phyloP scores from a whole-genome alignment of 2,888 invertebrate genomes.

The Caenorhabditis wallacei region DNA sequence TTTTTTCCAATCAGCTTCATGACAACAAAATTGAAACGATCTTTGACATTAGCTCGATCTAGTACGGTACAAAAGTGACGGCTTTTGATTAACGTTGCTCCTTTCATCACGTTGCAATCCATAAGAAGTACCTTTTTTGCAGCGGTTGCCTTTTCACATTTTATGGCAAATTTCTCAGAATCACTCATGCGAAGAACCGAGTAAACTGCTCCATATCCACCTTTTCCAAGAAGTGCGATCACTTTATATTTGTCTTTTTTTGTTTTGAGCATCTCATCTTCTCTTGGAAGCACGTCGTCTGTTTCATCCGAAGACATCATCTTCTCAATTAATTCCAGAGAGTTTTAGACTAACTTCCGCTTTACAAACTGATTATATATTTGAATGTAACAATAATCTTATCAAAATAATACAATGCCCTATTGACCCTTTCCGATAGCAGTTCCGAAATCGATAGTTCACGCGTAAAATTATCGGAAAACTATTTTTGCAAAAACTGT shows the following conservation, averaged over 20 bases:
- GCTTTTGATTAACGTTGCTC: slow-evolving; percentile 71
- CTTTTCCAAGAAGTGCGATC: slow-evolving; percentile 74
- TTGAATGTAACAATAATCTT: no score
- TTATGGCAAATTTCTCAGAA: slow-evolving; percentile 72
- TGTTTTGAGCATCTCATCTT: slow-evolving; percentile 67
- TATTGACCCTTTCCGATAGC: no score
- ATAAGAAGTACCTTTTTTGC: slow-evolving; percentile 74
- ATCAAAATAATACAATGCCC: no score
- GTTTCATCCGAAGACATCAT: slow-evolving; percentile 64
- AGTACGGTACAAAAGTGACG: slow-evolving; percentile 75
- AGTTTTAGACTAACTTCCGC: neutral
- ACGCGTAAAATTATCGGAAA: no score
- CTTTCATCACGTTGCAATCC: slow-evolving; percentile 77
- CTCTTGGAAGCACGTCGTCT: slow-evolving; percentile 67
- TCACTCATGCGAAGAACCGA: slow-evolving; percentile 70
- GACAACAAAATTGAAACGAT: slow-evolving; percentile 75
- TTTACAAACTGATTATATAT: slow-evolving; percentile 7
- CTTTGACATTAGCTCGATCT: slow-evolving; percentile 74
- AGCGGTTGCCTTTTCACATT: slow-evolving; percentile 72
- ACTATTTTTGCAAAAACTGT: no score
- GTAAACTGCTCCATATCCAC: slow-evolving; percentile 79
- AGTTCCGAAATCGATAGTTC: no score
- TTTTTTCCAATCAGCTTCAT: slow-evolving; percentile 79
- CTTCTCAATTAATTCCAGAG: neutral
- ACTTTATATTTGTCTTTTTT: slow-evolving; percentile 70